Base-by-base conservation (phyloP, 2,113 vertebrate species). In the Mustela lutreola region DNA sequence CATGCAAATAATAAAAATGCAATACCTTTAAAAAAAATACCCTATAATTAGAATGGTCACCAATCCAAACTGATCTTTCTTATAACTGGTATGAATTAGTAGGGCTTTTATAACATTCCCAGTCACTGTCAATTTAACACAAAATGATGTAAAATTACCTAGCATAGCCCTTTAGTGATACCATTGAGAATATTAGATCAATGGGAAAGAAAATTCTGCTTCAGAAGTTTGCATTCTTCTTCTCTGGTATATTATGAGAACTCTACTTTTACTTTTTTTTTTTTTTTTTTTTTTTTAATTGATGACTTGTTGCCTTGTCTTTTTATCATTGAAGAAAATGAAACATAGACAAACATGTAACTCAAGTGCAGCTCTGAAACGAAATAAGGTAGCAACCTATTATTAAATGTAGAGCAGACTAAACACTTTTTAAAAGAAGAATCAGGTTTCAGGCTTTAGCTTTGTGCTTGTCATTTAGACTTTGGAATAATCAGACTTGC, bases 321-420 rank as follows among this genome's bases (percentile, higher is more conserved):
- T 98, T 98, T 94, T 98, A 14, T 95, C 94, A 71, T 62, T 70
- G 89, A 65, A 42, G 91, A 94, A 98, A 98, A 95, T 80, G 95
- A 98, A 98, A 94, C 91, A 97, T 0, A 81, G 53, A 45, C 86
- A 91, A 97, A 95, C 86, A 73, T 87, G 33, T 85, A 98, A 97
- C 87, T 98, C 97, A 95, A 97, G 91, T 42, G 94, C 70, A 98
- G 63, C 89, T 95, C 81, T 93, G 71, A 98, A 98, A 98, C 94
- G 71, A 96, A 98, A 97, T 94, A 98, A 98, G 95, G 93, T 91
- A 97, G 93, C 65, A 84, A 89, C 87, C 96, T 98, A 92, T 98
- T 98, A 98, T 98, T 98, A 97, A 98, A 97, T 87, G 67, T 65
- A 95, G 96, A 98, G 97, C 96, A 98, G 97, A 98, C 97, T 98